Conservation (phyloP, 2,888 invertebrate genomes). For the Pollenia angustigena region DNA sequence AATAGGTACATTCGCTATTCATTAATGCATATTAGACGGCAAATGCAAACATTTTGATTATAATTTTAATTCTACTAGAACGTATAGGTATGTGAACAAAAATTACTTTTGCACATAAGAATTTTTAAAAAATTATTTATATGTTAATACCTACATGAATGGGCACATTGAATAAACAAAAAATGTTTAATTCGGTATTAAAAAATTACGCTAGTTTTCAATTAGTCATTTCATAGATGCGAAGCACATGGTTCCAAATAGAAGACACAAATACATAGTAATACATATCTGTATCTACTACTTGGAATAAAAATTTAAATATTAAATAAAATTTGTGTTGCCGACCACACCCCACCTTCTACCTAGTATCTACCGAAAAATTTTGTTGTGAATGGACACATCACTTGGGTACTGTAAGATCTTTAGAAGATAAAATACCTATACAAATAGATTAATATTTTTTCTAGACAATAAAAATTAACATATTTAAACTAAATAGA, state of each 20-base stretch:
- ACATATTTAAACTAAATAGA: too few relatives aligned
- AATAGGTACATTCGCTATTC: background rate
- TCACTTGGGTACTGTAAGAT: constrained; percentile 30
- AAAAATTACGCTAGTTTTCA: background rate
- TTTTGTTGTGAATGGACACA: constrained; percentile 32
- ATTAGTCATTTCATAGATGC: constrained; percentile 41
- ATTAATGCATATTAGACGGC: constrained; percentile 1
- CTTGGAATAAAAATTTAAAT: constrained; percentile 20
- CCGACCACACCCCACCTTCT: constrained; percentile 68
- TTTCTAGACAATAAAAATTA: background rate
- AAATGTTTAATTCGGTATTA: background rate
- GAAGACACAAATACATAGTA: too few relatives aligned
- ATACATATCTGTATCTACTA: constrained; percentile 9
- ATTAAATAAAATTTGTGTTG: constrained; percentile 45
- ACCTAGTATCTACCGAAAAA: constrained; percentile 4
- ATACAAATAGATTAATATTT: background rate
- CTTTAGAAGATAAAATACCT: background rate
- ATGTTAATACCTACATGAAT: background rate
- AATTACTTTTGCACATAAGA: constrained; percentile 18
- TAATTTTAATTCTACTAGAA: background rate
- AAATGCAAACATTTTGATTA: constrained; percentile 10
- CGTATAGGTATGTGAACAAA: background rate
- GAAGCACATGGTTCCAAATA: constrained; percentile 63
- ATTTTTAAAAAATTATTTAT: background rate
- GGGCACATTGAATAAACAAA: background rate